Conservation (phyloP, 2,113 vertebrate species). For the Merops nubicus region DNA sequence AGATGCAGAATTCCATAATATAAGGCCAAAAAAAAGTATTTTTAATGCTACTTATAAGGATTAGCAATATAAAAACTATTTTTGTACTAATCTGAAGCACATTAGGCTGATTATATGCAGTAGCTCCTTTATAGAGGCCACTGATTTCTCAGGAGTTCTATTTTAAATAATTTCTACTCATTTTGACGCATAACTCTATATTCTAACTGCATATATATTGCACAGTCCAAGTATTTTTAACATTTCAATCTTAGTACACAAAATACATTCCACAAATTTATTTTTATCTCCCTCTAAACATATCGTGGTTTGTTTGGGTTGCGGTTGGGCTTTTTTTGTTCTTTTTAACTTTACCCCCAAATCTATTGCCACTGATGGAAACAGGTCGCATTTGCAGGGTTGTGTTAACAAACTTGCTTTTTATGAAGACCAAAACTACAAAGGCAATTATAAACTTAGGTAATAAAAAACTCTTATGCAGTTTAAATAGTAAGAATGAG, state of each 20-base stretch:
- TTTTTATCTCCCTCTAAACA: background rate
- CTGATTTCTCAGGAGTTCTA: background rate
- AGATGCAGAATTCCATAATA: background rate
- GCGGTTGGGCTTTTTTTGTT: no score
- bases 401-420: background rate
- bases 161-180: background rate
- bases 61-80: conserved; percentile 14
- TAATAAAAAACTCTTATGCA: background rate
- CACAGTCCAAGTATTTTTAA: background rate
- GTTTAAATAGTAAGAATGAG: background rate
- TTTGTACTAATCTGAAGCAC: conserved; percentile 12
- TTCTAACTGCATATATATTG: background rate
- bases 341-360: background rate
- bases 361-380: background rate
- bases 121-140: background rate
- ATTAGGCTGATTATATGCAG: background rate
- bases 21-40: background rate
- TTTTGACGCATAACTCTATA: background rate
- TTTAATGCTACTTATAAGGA: background rate
- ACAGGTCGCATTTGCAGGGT: background rate
- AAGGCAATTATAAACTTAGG: background rate
- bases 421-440: background rate
- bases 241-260: background rate
- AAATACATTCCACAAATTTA: background rate
- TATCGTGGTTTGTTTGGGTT: rapidly evolving